A percentile compares a stretch with the other conserved stretches of the same genome.
These are phyloP conservation scores for Yponomeuta plumbellus DNA, from an alignment of 2,888 invertebrate genomes.

Conservation along the genomic window DNA sequence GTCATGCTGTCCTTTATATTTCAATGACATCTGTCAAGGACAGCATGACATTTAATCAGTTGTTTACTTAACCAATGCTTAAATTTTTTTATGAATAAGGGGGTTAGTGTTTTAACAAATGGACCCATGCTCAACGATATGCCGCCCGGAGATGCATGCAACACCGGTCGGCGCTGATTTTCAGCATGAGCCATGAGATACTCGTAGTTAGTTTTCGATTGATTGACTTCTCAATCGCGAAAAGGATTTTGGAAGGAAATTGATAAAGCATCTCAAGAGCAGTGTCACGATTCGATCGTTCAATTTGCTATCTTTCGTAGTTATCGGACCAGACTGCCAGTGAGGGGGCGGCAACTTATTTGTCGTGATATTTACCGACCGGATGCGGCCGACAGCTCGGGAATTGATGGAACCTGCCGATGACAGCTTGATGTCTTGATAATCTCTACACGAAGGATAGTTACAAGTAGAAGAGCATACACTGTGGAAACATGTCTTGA, in stretches of 20 bases:
- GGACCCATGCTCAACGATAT: no score
- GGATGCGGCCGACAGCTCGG: not conserved
- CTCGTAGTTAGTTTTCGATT: not conserved
- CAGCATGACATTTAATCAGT: no score
- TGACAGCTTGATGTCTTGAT: not conserved
- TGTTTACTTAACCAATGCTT: no score
- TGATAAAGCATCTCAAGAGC: not conserved
- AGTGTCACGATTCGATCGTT: not conserved
- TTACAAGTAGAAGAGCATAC: no score
- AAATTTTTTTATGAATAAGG: no score
- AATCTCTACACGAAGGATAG: not conserved
- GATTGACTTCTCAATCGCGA: not conserved
- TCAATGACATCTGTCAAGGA: no score
- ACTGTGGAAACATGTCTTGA: no score
- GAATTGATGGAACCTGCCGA: not conserved
- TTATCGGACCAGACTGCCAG: not conserved
- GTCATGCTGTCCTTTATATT: no score
- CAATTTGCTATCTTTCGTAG: not conserved
- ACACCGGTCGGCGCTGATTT: no score
- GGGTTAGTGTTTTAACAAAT: no score
- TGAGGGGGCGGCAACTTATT: not conserved
- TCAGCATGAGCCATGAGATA: no score
- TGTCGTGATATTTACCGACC: not conserved
- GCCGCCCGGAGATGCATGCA: no score
- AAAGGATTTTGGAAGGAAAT: not conserved